Percentiles rank a stretch among this genome's conserved stretches.
phyloP scores from a whole-genome alignment of 2,888 invertebrate genomes.

The Schizaphis graminum region DNA sequence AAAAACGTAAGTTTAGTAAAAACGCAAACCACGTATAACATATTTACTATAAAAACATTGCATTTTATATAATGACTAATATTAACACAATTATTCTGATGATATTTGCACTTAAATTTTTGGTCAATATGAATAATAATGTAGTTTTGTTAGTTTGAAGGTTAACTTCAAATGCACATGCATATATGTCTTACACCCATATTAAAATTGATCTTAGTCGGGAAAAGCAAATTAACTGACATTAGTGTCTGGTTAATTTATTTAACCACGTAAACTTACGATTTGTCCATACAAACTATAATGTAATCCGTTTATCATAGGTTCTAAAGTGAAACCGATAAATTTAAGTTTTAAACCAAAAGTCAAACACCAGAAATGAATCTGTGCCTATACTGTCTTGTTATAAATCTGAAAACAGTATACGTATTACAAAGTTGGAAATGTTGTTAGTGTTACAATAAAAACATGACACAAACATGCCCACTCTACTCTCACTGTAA shows the following conservation, averaged over 20 bases:
- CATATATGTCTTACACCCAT: background rate
- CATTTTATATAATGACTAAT: background rate
- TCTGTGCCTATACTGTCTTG: background rate
- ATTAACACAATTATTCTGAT: background rate
- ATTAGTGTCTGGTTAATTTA: constrained; percentile 24
- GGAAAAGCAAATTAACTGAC: constrained; percentile 1
- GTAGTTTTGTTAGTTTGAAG: background rate
- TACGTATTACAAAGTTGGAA: background rate
- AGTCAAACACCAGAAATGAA: constrained; percentile 9
- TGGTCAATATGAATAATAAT: background rate
- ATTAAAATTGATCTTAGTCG: constrained; percentile 10
- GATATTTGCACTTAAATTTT: background rate
- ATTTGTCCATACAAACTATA: background rate
- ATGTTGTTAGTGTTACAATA: background rate
- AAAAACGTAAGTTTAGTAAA: background rate
- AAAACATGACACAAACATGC: background rate
- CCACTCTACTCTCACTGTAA: background rate
- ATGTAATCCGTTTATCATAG: constrained; percentile 16
- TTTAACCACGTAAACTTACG: background rate
- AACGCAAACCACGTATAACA: background rate
- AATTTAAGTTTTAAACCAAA: constrained; percentile 24
- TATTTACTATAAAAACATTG: background rate
- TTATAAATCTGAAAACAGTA: constrained; percentile 5
- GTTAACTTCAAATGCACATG: background rate
- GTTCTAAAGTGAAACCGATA: constrained; percentile 4